Percentiles rank a stretch among this genome's conserved stretches.
phyloP scores from a whole-genome alignment of 1,140 invertebrate genomes.

The Trachymyrmex cornetzi region DNA sequence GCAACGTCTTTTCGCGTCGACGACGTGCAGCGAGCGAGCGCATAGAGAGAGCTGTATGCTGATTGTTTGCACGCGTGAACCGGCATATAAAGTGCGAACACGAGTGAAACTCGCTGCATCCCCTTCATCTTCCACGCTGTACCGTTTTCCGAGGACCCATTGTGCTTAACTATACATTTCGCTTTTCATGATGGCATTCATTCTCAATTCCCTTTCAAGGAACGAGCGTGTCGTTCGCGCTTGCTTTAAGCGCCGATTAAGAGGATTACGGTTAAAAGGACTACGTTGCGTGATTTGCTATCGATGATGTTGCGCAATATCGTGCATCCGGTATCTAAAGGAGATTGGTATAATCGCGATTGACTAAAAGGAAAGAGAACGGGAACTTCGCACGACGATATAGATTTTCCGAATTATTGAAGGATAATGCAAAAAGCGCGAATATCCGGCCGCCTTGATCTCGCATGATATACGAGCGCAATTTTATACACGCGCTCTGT shows the following conservation, averaged over 20 bases:
- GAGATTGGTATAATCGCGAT: neutral
- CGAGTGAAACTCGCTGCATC: slow-evolving; percentile 33
- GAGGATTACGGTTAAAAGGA: neutral
- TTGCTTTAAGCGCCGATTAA: neutral
- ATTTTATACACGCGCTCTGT: neutral
- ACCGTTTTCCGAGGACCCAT: slow-evolving; percentile 10
- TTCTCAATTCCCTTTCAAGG: neutral
- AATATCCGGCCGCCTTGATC: slow-evolving; percentile 15
- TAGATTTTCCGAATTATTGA: neutral
- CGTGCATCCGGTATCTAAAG: neutral
- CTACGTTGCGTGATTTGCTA: neutral
- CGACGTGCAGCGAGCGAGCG: neutral
- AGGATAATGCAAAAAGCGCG: slow-evolving; percentile 14
- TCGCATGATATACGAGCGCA: slow-evolving; percentile 26
- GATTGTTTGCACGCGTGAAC: slow-evolving; percentile 57
- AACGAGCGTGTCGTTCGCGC: neutral
- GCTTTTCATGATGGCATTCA: neutral
- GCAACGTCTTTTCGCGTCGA: slow-evolving; percentile 38
- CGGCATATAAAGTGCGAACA: slow-evolving; percentile 60
- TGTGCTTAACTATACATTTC: slow-evolving; percentile 18
- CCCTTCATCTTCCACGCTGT: neutral
- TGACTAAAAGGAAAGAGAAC: neutral
- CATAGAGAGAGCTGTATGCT: slow-evolving; percentile 15
- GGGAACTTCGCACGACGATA: neutral
- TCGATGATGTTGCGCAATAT: neutral